These are phyloP conservation scores for Lepidocolaptes lacrymiger DNA, from an alignment of 2,797 vertebrate species.

Conservation along the genomic window DNA sequence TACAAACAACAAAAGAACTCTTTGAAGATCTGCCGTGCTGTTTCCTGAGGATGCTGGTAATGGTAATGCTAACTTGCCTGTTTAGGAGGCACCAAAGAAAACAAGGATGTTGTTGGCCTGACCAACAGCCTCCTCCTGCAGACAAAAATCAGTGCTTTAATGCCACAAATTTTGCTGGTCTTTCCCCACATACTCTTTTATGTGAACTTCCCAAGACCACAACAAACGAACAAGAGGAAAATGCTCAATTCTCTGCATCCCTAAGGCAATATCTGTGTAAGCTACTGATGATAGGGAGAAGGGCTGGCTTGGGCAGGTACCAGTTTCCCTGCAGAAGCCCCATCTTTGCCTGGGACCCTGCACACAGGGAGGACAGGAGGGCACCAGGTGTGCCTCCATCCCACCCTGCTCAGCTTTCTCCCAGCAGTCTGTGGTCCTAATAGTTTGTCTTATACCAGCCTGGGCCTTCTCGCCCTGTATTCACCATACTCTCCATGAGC, in stretches of 20 bases:
- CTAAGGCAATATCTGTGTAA: background rate
- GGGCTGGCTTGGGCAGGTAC: background rate
- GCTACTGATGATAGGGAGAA: background rate
- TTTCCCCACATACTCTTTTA: background rate
- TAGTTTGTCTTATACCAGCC: background rate
- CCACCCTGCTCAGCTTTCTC: background rate
- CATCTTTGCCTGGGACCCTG: background rate
- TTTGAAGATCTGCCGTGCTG: background rate
- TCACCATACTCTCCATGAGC: background rate
- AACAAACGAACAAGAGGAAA: background rate
- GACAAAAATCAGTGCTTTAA: background rate
- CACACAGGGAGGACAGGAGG: background rate
- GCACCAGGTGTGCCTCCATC: background rate
- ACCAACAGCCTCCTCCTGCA: background rate
- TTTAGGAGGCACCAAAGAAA: background rate
- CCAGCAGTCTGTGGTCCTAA: background rate
- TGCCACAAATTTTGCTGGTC: background rate
- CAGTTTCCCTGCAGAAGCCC: background rate
- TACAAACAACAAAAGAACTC: too few species aligned
- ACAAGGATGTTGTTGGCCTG: background rate
- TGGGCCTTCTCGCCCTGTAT: background rate
- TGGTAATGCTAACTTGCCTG: background rate
- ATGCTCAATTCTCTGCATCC: background rate
- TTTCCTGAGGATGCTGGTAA: background rate
- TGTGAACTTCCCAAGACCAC: background rate